Base-by-base conservation (phyloP, 2,797 vertebrate genomes). In the Moxostoma hubbsi region DNA sequence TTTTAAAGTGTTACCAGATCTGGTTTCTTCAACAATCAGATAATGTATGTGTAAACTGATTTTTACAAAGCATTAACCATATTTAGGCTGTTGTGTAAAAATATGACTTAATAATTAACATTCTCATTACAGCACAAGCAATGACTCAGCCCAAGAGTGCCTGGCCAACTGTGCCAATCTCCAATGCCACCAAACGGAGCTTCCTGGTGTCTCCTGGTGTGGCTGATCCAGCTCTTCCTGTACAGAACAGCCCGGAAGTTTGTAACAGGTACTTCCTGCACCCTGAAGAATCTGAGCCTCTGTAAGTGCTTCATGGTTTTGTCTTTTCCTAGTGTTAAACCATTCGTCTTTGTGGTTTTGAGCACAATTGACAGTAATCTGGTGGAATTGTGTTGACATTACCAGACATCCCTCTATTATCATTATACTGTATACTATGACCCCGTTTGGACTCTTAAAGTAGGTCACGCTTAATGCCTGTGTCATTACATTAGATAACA, bases 141-240 rank as follows among this genome's bases (percentile, higher is more conserved):
- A 89, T 91, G 83, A 85, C 95, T 85, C 96, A 96, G 85, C 95
- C 95, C 63, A 98, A 95, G 89, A 94, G 94, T 90, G 91, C 92
- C 75, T 95, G 96, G 4, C 94, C 97, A 0, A 94, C 94, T 0
- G 94, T 99, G 43, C 97, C 97, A 4, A 99, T 99, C 81, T 98
- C 97, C 86, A 99, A 99, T 0, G 98, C 97, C 50, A 98, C 97
- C 59, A 99, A 98, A 88, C 94, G 98, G 66, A 99, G 97, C 84
- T 99, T 99, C 88, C 92, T 97, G 91, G 93, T 90, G 4, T 92
- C 91, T 89, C 85, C 97, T 88, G 5, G 93, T n/a, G 84, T 88
- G 0, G 87, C 92, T 0, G 97, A 98, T 57, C 63, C 85, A 0
- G 90, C 84, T 47, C 81, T 90, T 3, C 75, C 89, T 0, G 46